A percentile compares a stretch with the other conserved stretches of the same genome.
Conservation (phyloP, 2,888 invertebrate species). For the Limnephilus auricula region DNA sequence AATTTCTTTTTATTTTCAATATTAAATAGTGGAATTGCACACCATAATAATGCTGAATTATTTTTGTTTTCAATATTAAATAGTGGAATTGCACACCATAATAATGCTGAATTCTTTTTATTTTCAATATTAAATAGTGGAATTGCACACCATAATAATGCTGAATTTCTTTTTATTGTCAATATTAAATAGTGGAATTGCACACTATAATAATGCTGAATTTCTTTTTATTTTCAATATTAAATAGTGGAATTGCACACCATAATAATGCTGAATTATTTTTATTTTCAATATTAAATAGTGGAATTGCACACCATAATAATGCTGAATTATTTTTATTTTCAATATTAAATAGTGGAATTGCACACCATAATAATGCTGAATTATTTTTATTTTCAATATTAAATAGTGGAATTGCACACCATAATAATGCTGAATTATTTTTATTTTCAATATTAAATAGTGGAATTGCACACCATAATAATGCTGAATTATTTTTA, state of each 20-base stretch:
- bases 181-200: too few species aligned
- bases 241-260: too few species aligned
- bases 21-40: too few species aligned
- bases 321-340: neutral
- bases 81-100: too few species aligned
- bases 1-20: neutral
- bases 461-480: too few species aligned
- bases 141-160: too few species aligned
- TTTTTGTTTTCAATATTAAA: neutral
- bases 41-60: neutral
- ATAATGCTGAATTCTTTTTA: neutral
- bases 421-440: neutral
- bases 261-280: neutral
- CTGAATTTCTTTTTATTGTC: neutral
- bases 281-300: neutral
- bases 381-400: neutral
- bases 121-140: too few species aligned
- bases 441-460: neutral
- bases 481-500: neutral
- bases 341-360: too few species aligned
- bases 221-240: neutral
- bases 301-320: too few species aligned
- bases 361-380: too few species aligned
- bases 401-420: too few species aligned
- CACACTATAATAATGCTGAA: neutral